Evolutionary conservation across 1,140 invertebrate species (phyloP).

Genomic region (Anoplolepis gracilipes): DNA sequence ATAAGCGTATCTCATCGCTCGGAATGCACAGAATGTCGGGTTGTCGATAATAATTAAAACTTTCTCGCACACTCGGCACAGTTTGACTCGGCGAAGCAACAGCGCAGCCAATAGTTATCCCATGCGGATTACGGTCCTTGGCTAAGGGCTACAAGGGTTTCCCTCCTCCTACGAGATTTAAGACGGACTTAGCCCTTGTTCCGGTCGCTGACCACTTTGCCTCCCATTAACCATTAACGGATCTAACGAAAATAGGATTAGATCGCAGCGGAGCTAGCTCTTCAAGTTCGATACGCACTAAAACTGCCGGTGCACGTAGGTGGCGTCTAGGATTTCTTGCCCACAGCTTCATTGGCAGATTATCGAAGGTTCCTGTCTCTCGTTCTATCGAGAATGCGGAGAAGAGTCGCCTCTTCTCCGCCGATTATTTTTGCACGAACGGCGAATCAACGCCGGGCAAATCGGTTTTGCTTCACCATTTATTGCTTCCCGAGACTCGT

Average conservation of each 20-base stretch:
- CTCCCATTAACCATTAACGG: conserved; percentile 86
- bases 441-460: conserved; percentile 1
- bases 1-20: conserved; percentile 30
- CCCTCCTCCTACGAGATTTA: conserved; percentile 83
- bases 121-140: conserved; percentile 82
- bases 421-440: conserved; percentile 45
- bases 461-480: conserved; percentile 29
- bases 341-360: conserved; percentile 56
- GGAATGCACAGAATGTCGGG: conserved; percentile 32
- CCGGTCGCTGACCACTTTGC: conserved; percentile 85
- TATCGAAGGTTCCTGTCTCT: conserved; percentile 62
- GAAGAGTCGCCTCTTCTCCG: not conserved
- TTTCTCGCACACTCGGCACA: conserved; percentile 62
- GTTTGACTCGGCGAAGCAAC: conserved; percentile 56
- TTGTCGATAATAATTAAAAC: conserved; percentile 56
- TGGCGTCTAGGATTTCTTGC: conserved; percentile 71
- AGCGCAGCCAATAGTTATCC: conserved; percentile 83
- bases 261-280: conserved; percentile 64
- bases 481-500: conserved; percentile 1
- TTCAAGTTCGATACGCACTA: conserved; percentile 52
- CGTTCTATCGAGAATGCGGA: conserved; percentile 45
- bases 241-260: conserved; percentile 86
- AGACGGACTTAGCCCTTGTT: conserved; percentile 86
- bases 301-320: conserved; percentile 65
- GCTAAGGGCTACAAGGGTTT: conserved; percentile 78